These are phyloP conservation scores for Phataginus tetradactyla DNA, from an alignment of 2,797 vertebrate species.

Conservation along the genomic window DNA sequence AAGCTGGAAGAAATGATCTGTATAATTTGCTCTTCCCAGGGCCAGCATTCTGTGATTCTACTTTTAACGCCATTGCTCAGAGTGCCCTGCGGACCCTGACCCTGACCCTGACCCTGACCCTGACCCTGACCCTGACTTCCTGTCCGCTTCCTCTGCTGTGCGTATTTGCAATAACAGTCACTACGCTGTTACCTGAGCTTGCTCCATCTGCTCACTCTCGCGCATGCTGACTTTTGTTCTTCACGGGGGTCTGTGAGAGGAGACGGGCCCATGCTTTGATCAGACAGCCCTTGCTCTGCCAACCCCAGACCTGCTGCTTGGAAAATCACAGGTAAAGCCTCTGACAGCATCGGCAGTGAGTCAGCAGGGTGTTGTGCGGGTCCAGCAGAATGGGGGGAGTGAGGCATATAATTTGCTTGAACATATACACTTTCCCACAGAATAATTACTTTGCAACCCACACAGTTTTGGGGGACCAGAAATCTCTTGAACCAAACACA, in stretches of 20 bases:
- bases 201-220: background rate
- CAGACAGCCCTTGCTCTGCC: background rate
- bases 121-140: background rate
- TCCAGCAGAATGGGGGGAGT: background rate
- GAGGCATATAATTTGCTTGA: constrained; percentile 58
- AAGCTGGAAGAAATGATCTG: background rate
- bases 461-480: background rate
- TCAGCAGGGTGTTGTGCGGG: background rate
- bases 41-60: background rate
- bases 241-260: background rate
- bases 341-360: constrained; percentile 48
- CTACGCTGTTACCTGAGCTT: background rate
- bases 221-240: background rate
- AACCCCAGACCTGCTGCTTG: constrained; percentile 28
- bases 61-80: background rate
- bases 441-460: constrained; percentile 41
- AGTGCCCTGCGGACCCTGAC: background rate
- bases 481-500: constrained; percentile 15
- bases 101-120: background rate
- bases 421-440: background rate
- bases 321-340: constrained; percentile 54
- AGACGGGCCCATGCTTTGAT: background rate
- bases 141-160: rapidly evolving
- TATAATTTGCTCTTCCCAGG: background rate
- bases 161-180: background rate